A percentile compares a stretch with the other conserved stretches of the same genome.
These are phyloP conservation scores for Hoplodrina ambigua DNA, from an alignment of 2,888 invertebrate genomes.

Conservation along the genomic window DNA sequence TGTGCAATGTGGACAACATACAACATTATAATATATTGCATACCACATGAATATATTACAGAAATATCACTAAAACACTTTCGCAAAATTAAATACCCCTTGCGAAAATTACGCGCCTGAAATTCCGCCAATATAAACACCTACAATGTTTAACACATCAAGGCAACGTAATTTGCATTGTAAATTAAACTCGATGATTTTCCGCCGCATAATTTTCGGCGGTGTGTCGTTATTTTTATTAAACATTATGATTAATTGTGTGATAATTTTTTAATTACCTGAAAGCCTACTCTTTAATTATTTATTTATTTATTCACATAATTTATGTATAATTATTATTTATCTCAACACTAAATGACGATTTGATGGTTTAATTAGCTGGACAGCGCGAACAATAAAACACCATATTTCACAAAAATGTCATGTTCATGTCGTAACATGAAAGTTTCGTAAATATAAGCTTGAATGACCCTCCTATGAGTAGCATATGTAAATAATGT, in stretches of 20 bases:
- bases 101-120: background rate
- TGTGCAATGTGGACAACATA: background rate
- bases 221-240: background rate
- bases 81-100: background rate
- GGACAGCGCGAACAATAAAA: slow-evolving; percentile 37
- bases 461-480: slow-evolving; percentile 42
- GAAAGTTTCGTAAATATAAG: slow-evolving; percentile 55
- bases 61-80: background rate
- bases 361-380: slow-evolving; percentile 12
- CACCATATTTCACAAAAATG: slow-evolving; percentile 35
- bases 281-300: background rate
- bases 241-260: background rate
- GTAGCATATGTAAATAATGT: slow-evolving; percentile 46
- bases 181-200: background rate
- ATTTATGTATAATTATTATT: background rate
- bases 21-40: background rate
- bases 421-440: slow-evolving; percentile 29
- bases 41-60: background rate
- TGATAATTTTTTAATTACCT: background rate
- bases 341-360: slow-evolving; percentile 4
- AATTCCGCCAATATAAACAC: background rate
- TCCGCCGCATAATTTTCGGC: background rate
- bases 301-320: background rate
- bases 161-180: background rate
- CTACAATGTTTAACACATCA: background rate